Evolutionary conservation across 2,113 vertebrate genomes (phyloP), one percentile per base, ranked within the genome.

Genomic region (Monarcha castaneiventris): DNA sequence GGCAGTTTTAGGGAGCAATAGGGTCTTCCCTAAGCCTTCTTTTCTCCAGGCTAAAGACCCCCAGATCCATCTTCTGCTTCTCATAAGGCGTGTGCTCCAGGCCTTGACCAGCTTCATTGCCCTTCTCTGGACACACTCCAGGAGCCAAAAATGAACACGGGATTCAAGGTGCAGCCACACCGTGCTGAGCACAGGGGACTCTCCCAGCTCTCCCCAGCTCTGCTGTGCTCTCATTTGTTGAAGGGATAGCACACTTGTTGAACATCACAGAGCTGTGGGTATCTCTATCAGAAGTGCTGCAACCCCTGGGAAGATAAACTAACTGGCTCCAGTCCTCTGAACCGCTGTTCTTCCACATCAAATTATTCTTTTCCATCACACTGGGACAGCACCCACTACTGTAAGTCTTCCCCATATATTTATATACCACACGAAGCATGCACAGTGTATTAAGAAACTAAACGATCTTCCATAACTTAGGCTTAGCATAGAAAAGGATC

Each of bases 211-310:
- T 74, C 30, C 30, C 22, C 29, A 29, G 22, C 16, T 46, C 44
- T 44, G 25, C 48, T 74, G 17, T 56, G 33, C 23, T 89, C 18
- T 79, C 71, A 43, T 17, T 67, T 93, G 39, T 51, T 83, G 35
- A 29, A 87, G 33, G 43, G 16, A 16, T 29, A 69, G 51, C 15
- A 26, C 6, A 6, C 58, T 16, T 75, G 13, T 19, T 6, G 1
- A 59, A 48, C 0, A 0, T 14, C 4, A 5, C 39, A 77, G 33
- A 52, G 27, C 30, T 74, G n/a, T 35, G 52, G 29, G 13, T 39
- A 37, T 27, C 52, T 71, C 56, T 49, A 1, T n/a, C 30, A 51
- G 63, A 79, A 74, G 27, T 46, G 54, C 20, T 44, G 13, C 46
- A 63, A 51, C 39, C 32, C 43, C 58, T 43, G 43, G 43, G 33